Evolutionary conservation across 2,113 vertebrate species (phyloP), one percentile per base, ranked within the genome.

Genomic region (Athene noctua): DNA sequence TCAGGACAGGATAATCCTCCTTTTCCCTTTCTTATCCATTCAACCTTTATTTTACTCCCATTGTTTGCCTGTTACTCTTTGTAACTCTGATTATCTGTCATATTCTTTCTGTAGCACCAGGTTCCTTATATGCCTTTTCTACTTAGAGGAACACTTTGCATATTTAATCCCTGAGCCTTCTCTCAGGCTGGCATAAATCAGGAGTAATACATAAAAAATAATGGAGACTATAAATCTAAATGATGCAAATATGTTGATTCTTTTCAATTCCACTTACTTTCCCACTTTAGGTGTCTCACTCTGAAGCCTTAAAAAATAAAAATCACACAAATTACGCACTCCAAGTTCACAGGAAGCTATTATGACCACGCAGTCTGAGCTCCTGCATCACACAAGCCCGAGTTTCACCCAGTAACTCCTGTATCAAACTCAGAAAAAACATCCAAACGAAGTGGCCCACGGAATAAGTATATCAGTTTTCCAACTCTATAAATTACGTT

Each of bases 401-500:
- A 52, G 34, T 40, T 44, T 55, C 52, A 42, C 15, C 25, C 83
- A 10, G 12, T 27, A 57, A 38, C 47, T 70, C 51, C 51, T 16
- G 15, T 4, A 13, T 8, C 46, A 67, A 32, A 34, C 36, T n/a
- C 74, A 6, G n/a, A 9, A 21, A 52, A n/a, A 54, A 9, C 10
- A 15, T 5, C 52, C 67, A 47, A 9, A 21, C 10, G 10, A 27
- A 32, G 30, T 3, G 58, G 46, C 15, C 55, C 11, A 30, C 4
- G 68, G 11, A 27, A 42, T 5, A 36, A 74, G 15, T 63, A 38
- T 4, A 2, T 1, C 8, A 2, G 1, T 26, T 77, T 83, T 38
- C 27, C 6, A 18, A 54, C 6, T 14, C 11, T 78, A 62, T 18
- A 25, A 40, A 25, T 46, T 0, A 0, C 1, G 5, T 61, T 54